Base-by-base conservation (phyloP, 1,140 invertebrate species). In the Phymastichus coffea region DNA sequence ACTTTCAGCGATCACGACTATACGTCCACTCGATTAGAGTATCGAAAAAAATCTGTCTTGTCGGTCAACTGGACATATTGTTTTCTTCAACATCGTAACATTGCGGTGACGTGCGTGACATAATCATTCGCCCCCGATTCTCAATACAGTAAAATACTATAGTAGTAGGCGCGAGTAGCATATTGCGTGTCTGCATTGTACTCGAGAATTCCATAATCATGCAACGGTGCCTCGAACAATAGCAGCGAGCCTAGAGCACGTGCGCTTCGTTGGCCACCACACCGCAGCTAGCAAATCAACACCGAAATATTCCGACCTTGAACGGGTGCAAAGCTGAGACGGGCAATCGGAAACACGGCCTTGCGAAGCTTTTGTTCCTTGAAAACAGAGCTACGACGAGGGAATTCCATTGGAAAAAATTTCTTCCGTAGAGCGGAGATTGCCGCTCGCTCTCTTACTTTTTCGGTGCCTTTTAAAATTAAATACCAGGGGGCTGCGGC, bases 381-480 rank as follows among this genome's bases (percentile, higher is more conserved):
- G 23, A 30, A 46, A 33, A 26, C 19, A 19, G 10, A 40, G 26
- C 26, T 10, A 14, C 12, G 53, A 49, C 44, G 56, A 61, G 15
- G 44, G 51, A 65, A 63, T 63, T 40, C 57, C 53, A 65, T 66
- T 67, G 64, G 62, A 65, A 55, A 40, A 68, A 59, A 55, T 56
- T 53, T 60, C 35, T 52, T 68, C 55, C 38, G 40, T 28, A 10
- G 40, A 22, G 37, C 28, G 52, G 49, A 66, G 66, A 71, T 67
- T 67, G 58, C 40, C 20, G n/a, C n/a, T n/a, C n/a, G n/a, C n/a
- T n/a, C 26, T 58, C 47, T 57, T 43, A 61, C 37, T 57, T 51
- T 57, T 43, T 33, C 25, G 55, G 49, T 47, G 48, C 59, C 51
- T 47, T 68, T 65, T 66, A 63, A 70, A 70, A 70, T 71, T 51